phyloP scores from a whole-genome alignment of 2,888 invertebrate species.

The Eupithecia exiguata region DNA sequence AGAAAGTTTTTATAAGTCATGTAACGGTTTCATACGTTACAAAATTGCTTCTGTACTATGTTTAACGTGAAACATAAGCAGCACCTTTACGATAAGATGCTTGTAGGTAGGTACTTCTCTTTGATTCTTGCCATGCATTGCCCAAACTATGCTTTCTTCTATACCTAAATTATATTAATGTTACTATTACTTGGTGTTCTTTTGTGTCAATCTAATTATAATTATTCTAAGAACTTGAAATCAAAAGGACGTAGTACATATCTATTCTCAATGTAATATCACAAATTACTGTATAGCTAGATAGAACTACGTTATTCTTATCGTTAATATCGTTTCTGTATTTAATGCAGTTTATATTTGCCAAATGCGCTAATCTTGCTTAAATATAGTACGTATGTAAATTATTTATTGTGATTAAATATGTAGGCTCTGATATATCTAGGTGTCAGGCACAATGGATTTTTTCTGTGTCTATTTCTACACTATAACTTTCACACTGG shows the following conservation, averaged over 20 bases:
- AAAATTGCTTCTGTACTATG: not conserved
- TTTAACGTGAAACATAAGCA: not conserved
- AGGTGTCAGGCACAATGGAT: slow-evolving; percentile 75
- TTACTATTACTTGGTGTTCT: slow-evolving; percentile 80
- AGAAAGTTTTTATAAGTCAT: not conserved
- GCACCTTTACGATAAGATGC: not conserved
- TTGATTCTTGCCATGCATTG: slow-evolving; percentile 26
- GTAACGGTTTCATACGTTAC: not conserved
- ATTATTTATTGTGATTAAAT: slow-evolving; percentile 41
- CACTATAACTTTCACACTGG: slow-evolving; percentile 9
- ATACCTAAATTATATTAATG: slow-evolving; percentile 56
- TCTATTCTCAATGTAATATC: slow-evolving; percentile 76
- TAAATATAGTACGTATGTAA: slow-evolving; percentile 5
- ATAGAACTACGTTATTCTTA: slow-evolving; percentile 72
- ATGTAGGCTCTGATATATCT: slow-evolving; percentile 47
- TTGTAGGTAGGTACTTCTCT: slow-evolving; percentile 9
- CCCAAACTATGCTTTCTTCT: slow-evolving; percentile 36
- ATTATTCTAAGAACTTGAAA: slow-evolving; percentile 75
- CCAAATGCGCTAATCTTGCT: slow-evolving; percentile 3
- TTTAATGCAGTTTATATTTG: slow-evolving; percentile 10
- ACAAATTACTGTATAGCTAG: slow-evolving; percentile 76
- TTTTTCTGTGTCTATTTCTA: slow-evolving; percentile 21
- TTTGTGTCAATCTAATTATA: slow-evolving; percentile 75
- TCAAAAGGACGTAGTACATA: slow-evolving; percentile 77
- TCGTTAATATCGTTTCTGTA: slow-evolving; percentile 45